Conservation (phyloP, 1,140 invertebrate genomes). For the Orchestia grillus region DNA sequence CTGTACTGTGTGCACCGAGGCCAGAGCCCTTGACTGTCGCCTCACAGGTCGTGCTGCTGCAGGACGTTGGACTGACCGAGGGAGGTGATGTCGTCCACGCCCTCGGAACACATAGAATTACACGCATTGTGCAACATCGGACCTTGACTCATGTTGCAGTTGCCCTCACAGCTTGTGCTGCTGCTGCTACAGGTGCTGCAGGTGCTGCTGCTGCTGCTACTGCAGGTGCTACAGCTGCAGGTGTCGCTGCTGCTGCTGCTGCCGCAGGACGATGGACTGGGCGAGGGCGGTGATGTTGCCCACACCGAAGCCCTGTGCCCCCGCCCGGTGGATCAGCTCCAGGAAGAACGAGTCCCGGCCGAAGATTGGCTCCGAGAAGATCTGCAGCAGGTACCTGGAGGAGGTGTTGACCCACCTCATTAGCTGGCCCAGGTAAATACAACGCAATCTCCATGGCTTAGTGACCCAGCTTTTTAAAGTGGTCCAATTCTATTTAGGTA, state of each 20-base stretch:
- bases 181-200: no score
- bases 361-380: slow-evolving; percentile 75
- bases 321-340: slow-evolving; percentile 74
- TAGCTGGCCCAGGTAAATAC: no score
- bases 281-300: slow-evolving; percentile 75
- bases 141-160: neutral
- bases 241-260: slow-evolving; percentile 42
- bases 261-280: slow-evolving; percentile 69
- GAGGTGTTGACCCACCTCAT: neutral
- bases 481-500: no score
- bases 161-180: neutral
- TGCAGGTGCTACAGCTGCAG: slow-evolving; percentile 40
- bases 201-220: slow-evolving; percentile 36
- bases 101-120: no score
- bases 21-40: no score
- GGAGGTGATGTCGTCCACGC: no score
- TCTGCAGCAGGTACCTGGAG: slow-evolving; percentile 74
- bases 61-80: no score
- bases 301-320: slow-evolving; percentile 75
- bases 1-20: no score
- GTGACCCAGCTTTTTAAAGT: no score
- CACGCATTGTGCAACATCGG: no score
- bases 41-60: no score
- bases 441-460: no score
- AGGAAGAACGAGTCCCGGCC: slow-evolving; percentile 74